Conservation (phyloP, 2,888 invertebrate genomes). For the Eristalis tenax region DNA sequence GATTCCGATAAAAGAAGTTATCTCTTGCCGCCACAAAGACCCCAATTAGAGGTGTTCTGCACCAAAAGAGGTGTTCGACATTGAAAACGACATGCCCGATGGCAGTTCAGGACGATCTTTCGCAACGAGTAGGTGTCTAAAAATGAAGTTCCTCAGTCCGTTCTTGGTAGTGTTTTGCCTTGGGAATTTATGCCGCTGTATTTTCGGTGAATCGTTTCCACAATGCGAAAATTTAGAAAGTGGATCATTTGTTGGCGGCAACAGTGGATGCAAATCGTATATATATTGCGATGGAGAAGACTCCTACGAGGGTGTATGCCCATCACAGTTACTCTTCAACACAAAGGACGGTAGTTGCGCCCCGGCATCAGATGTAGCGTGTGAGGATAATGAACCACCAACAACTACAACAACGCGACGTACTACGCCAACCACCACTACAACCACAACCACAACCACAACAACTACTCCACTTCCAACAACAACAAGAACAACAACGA, state of each 20-base stretch:
- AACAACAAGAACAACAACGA: neutral
- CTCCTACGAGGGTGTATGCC: constrained; percentile 75
- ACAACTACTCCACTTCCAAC: neutral
- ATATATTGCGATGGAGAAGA: constrained; percentile 76
- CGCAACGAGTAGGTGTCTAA: constrained; percentile 17
- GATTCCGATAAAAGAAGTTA: constrained; percentile 28
- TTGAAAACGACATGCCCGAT: neutral
- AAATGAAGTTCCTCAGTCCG: neutral
- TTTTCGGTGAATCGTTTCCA: constrained; percentile 4
- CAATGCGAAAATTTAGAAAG: constrained; percentile 22
- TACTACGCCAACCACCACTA: constrained; percentile 39
- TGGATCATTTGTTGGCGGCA: constrained; percentile 62
- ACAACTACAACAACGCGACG: constrained; percentile 25
- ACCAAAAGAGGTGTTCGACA: neutral
- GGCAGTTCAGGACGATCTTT: constrained; percentile 33
- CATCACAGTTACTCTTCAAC: constrained; percentile 73
- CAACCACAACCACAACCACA: constrained; percentile 30
- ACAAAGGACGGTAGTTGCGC: constrained; percentile 75
- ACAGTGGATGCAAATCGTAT: constrained; percentile 75
- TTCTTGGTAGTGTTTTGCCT: neutral
- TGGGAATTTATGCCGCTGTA: neutral
- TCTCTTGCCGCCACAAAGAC: constrained; percentile 1
- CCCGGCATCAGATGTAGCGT: constrained; percentile 73
- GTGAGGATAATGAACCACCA: neutral
- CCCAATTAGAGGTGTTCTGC: constrained; percentile 18